These are phyloP conservation scores for Ochropleura plecta DNA, from an alignment of 2,888 invertebrate species.

Conservation along the genomic window DNA sequence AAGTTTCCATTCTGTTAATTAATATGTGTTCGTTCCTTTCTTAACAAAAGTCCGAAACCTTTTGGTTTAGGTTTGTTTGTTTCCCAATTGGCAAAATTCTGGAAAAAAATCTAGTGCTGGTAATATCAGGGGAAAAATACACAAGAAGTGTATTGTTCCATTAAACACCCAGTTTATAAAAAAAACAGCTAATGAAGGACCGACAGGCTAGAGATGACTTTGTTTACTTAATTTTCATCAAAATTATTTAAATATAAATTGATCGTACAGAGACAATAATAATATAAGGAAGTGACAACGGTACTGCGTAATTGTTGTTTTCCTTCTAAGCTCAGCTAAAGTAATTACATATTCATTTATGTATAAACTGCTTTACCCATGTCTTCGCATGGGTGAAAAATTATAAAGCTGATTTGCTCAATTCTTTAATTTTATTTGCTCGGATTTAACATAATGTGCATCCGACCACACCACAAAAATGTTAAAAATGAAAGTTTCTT, in stretches of 20 bases:
- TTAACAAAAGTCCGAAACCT: too few relatives aligned
- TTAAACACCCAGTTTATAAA: background rate
- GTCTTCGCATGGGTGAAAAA: slow-evolving; percentile 17
- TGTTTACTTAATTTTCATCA: background rate
- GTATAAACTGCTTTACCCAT: slow-evolving; percentile 11
- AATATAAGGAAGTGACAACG: slow-evolving; percentile 48
- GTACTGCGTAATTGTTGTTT: slow-evolving; percentile 47
- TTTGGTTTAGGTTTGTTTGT: too few relatives aligned
- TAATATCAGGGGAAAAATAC: background rate
- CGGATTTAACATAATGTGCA: background rate
- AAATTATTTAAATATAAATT: slow-evolving; percentile 6
- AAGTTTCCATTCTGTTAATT: slow-evolving; percentile 5
- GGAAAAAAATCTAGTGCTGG: background rate
- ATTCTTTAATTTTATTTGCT: background rate
- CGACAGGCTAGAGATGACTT: background rate
- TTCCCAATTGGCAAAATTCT: background rate
- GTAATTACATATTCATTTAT: slow-evolving; percentile 47
- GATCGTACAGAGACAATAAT: slow-evolving; percentile 27
- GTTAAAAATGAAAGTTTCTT: slow-evolving; percentile 49
- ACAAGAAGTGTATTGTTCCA: too few relatives aligned
- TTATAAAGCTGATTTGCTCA: slow-evolving; percentile 19
- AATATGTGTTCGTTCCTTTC: background rate
- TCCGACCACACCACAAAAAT: slow-evolving; percentile 7
- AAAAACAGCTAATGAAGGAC: too few relatives aligned
- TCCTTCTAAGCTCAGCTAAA: slow-evolving; percentile 45